Base-by-base conservation (phyloP, 2,113 vertebrate species). In the Hippocampus guttulatus region DNA sequence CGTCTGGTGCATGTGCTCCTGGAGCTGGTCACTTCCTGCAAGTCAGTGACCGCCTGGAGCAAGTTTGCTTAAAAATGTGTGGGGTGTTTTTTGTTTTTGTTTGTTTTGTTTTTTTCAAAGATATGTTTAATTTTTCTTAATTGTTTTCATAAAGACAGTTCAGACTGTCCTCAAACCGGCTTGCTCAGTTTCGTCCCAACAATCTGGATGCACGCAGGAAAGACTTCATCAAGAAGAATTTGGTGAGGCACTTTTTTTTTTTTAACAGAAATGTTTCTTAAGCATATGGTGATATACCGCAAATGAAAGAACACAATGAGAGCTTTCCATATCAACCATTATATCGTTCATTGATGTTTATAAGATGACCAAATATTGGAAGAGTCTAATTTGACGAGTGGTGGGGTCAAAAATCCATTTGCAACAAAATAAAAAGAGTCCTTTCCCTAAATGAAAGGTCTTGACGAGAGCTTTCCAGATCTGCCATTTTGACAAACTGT, bases 11-110 rank as follows among this genome's bases (percentile, higher is more conserved):
- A 95, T 63, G 90, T 94, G 11, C 82, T 98, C 64, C 86, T 95
- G 70, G 95, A 96, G 77, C 91, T 98, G 80, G 88, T 97, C 75
- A 93, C 92, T 69, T 93, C 94, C 63, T 96, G 94, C 93, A 96
- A 95, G 97, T 97, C 77, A 82, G 93, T 71, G 5, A 67, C 14
- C 25, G 15, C 20, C 7, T 7, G 20, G 11, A 45, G 45, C 43
- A 67, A 55, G 6, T 21, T 67, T 14, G 0, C 49, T n/a, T 5
- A 2, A 2, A 40, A 9, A 7, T 38, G 5, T 38, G 33, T 38
- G 33, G 5, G 5, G 33, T 38, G 33, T 38, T 38, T 6, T 38
- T 38, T 33, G 30, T 30, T 30, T 30, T 30, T 12, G 23, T 3
- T 52, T 51, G 6, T 45, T 6, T 27, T 7, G 1, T 45, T 14